phyloP scores from a whole-genome alignment of 2,113 vertebrate genomes.

The Actinemys pallida region DNA sequence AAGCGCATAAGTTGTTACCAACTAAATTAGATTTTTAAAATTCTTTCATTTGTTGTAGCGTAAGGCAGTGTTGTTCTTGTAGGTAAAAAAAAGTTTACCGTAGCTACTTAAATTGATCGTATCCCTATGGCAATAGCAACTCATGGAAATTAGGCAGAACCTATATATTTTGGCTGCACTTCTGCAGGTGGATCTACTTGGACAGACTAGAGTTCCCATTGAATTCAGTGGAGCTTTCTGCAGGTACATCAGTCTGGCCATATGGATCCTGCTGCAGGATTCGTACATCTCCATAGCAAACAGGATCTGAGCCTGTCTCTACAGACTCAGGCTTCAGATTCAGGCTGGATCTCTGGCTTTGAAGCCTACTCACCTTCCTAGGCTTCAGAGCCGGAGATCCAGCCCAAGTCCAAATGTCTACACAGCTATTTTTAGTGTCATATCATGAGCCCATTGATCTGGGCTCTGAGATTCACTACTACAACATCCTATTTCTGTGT shows the following conservation, averaged over 20 bases:
- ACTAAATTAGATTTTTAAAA: background rate
- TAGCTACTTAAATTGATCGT: background rate
- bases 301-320: background rate
- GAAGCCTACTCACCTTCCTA: too few relatives aligned
- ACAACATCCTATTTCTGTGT: background rate
- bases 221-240: background rate
- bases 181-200: background rate
- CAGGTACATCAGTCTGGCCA: background rate
- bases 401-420: too few relatives aligned
- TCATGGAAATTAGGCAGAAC: background rate
- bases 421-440: too few relatives aligned
- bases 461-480: background rate
- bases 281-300: background rate
- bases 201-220: background rate
- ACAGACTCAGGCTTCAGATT: background rate
- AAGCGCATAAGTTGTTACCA: background rate
- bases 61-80: background rate
- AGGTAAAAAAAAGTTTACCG: background rate
- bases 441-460: too few relatives aligned
- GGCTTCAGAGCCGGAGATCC: too few relatives aligned
- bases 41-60: background rate
- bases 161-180: background rate
- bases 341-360: too few relatives aligned
- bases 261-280: background rate
- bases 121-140: background rate